These are phyloP conservation scores for Drosophila sturtevanti DNA, from an alignment of 1,140 invertebrate genomes.

Conservation along the genomic window DNA sequence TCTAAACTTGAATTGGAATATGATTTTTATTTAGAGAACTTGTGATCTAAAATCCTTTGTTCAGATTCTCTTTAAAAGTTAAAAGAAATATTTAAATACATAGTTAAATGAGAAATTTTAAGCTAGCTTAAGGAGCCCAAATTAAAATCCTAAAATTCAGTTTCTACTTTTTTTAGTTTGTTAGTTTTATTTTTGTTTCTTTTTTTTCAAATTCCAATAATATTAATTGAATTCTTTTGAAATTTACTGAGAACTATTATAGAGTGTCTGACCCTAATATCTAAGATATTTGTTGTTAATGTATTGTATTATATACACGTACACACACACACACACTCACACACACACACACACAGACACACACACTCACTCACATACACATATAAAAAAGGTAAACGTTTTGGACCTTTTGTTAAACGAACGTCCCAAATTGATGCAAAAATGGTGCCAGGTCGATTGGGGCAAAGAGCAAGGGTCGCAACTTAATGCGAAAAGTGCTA, in stretches of 20 bases:
- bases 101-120: no score
- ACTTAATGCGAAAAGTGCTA: constrained; percentile 6
- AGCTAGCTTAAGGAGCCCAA: no score
- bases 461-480: background rate
- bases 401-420: constrained; percentile 66
- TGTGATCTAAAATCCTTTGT: no score
- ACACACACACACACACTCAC: background rate
- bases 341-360: constrained; percentile 15
- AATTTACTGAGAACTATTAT: background rate
- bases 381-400: constrained; percentile 17
- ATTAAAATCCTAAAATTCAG: no score
- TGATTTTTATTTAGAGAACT: no score
- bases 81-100: no score
- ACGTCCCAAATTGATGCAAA: constrained; percentile 62
- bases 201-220: background rate
- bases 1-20: no score
- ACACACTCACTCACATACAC: background rate
- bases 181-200: no score
- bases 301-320: constrained; percentile 1
- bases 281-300: constrained; percentile 18
- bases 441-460: constrained; percentile 9
- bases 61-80: no score
- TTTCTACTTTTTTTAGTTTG: no score
- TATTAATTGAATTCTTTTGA: background rate
- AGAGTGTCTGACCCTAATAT: constrained; percentile 5